Base-by-base conservation (phyloP, 2,797 vertebrate species). In the Synaphobranchus kaupii region DNA sequence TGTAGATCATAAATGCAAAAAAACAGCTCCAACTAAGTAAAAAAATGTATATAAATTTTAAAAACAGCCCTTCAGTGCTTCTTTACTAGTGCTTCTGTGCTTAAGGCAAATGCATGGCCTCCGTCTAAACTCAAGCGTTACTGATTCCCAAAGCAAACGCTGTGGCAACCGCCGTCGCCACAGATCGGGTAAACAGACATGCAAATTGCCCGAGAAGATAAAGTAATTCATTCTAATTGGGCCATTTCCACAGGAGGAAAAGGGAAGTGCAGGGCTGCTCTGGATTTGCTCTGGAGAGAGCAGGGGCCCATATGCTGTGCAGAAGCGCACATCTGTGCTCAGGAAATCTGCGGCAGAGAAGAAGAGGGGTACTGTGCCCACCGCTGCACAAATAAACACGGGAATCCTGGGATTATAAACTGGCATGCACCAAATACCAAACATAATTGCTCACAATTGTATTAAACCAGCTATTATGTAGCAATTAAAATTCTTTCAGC, bases 401-500 rank as follows among this genome's bases (percentile, higher is more conserved):
- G 13, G 83, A 86, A 89, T 85, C 58, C 71, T 84, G 80, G 82
- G 88, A 88, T 87, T 86, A 89, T 82, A 85, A 68, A 83, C 83
- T 84, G 84, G 78, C 85, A 28, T 88, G 83, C 73, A 93, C 94
- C 93, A 94, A 94, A 95, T 93, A 94, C 91, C 91, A 92, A 90
- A 92, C 91, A 88, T 94, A 94, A 95, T 95, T 95, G 91, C 93
- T 90, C 91, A 91, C 92, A 94, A 95, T 94, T 93, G 93, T 93
- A 94, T 94, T 95, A 94, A 95, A 94, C 92, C 88, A 89, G 91
- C 92, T 93, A 94, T 95, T 94, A 94, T 95, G 93, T 93, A 91
- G 93, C 93, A 95, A 95, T 95, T 95, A 94, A 94, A 94, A 94
- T 92, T 93, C 93, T 92, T 92, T 91, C 92, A 94, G 91, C 90